phyloP scores from a whole-genome alignment of 1,140 invertebrate species.

The Bombus polaris region DNA sequence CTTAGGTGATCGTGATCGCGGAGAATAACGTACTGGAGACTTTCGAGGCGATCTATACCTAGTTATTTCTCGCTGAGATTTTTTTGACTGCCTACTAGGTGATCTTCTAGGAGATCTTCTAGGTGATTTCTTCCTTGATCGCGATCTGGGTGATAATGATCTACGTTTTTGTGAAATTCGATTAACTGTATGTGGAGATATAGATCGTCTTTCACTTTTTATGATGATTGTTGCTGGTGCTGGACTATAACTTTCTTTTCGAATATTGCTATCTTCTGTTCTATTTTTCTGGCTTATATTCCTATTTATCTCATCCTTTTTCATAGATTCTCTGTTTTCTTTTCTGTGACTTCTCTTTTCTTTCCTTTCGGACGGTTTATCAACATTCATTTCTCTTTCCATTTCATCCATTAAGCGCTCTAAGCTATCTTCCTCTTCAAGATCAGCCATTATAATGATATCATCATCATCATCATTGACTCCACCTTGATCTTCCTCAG shows the following conservation, averaged over 20 bases:
- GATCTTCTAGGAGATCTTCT: slow-evolving; percentile 74
- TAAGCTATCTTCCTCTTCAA: slow-evolving; percentile 79
- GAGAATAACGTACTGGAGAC: slow-evolving; percentile 69
- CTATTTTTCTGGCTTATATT: slow-evolving; percentile 41
- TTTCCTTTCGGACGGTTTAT: slow-evolving; percentile 63
- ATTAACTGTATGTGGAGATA: slow-evolving; percentile 61
- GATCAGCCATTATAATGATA: slow-evolving; percentile 77
- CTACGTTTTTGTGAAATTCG: slow-evolving; percentile 63
- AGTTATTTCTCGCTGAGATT: slow-evolving; percentile 59
- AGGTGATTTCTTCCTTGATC: slow-evolving; percentile 70
- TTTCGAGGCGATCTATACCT: slow-evolving; percentile 70
- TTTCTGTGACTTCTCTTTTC: slow-evolving; percentile 63
- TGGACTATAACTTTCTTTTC: slow-evolving; percentile 49
- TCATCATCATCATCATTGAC: slow-evolving; percentile 79
- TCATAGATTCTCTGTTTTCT: slow-evolving; percentile 43
- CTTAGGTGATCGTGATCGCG: slow-evolving; percentile 63
- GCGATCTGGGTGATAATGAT: slow-evolving; percentile 72
- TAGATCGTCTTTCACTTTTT: slow-evolving; percentile 62
- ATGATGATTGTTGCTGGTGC: slow-evolving; percentile 15
- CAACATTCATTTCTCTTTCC: slow-evolving; percentile 77
- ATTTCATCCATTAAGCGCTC: slow-evolving; percentile 80
- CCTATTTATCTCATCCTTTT: slow-evolving; percentile 46
- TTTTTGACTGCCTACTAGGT: slow-evolving; percentile 66
- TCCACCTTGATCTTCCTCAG: slow-evolving; percentile 61
- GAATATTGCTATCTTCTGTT: slow-evolving; percentile 45